These are phyloP conservation scores for Chrysolina oricalcia DNA, from an alignment of 2,888 invertebrate species.

Conservation along the genomic window DNA sequence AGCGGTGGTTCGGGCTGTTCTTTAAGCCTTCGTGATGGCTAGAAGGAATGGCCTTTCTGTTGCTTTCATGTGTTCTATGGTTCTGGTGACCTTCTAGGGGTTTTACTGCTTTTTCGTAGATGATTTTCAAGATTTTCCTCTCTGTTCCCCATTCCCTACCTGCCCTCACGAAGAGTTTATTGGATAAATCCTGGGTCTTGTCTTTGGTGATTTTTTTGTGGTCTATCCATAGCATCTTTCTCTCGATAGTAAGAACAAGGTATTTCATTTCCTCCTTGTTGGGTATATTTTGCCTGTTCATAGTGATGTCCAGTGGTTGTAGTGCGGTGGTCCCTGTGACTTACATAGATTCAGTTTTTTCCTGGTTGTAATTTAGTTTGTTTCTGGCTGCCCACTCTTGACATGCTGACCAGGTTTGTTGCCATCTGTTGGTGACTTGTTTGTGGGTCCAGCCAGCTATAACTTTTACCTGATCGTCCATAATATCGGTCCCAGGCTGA, in stretches of 20 bases:
- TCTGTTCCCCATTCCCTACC: background rate
- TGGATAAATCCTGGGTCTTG: background rate
- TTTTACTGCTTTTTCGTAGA: background rate
- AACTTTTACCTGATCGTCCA: too few relatives aligned
- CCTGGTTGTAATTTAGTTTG: too few relatives aligned
- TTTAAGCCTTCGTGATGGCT: slow-evolving; percentile 30
- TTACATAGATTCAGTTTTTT: too few relatives aligned
- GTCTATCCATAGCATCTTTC: background rate
- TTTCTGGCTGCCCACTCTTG: too few relatives aligned
- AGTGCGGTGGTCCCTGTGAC: too few relatives aligned
- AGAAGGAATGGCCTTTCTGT: slow-evolving; percentile 36
- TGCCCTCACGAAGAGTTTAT: background rate
- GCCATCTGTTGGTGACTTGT: too few relatives aligned
- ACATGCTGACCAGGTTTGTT: too few relatives aligned
- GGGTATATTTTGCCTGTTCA: too few relatives aligned
- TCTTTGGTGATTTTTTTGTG: background rate
- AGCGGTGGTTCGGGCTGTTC: background rate
- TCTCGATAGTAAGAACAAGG: background rate
- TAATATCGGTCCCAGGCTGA: slow-evolving; percentile 28
- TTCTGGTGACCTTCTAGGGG: slow-evolving; percentile 42
- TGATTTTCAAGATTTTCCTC: too few relatives aligned
- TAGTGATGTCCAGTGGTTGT: too few relatives aligned
- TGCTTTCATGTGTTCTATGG: slow-evolving; percentile 52
- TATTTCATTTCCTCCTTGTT: background rate
- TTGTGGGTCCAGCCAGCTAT: too few relatives aligned